phyloP scores from a whole-genome alignment of 1,140 invertebrate genomes.

The Aethina tumida region DNA sequence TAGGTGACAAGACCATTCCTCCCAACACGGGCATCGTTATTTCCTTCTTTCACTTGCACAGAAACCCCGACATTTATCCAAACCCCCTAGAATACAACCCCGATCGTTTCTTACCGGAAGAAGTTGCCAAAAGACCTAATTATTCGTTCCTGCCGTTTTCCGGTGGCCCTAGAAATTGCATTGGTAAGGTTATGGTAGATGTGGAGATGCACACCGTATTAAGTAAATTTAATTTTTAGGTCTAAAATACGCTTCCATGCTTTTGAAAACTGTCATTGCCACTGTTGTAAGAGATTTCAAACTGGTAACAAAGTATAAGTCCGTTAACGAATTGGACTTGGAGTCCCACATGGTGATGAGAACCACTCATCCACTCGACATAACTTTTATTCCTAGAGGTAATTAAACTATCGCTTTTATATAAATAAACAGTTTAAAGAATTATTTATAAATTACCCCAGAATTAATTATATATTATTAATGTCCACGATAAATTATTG shows the following conservation, averaged over 20 bases:
- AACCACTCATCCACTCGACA: too few species aligned
- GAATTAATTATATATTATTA: too few species aligned
- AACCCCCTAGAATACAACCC: slow-evolving; percentile 56
- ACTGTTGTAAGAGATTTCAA: neutral
- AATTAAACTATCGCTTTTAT: too few species aligned
- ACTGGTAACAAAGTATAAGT: too few species aligned
- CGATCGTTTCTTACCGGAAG: slow-evolving; percentile 49
- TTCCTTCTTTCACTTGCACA: slow-evolving; percentile 37
- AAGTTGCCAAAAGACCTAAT: slow-evolving; percentile 35
- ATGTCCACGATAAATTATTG: too few species aligned
- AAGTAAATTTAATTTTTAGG: slow-evolving; percentile 1
- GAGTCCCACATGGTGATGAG: too few species aligned
- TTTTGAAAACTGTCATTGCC: neutral
- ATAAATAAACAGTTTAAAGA: too few species aligned
- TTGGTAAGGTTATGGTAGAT: slow-evolving; percentile 32
- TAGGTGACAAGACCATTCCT: slow-evolving; percentile 10
- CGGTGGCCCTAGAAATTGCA: slow-evolving; percentile 51
- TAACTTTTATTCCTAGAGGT: too few species aligned
- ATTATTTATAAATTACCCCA: too few species aligned
- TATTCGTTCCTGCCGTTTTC: slow-evolving; percentile 51
- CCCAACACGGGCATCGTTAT: slow-evolving; percentile 22
- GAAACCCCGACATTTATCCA: slow-evolving; percentile 40
- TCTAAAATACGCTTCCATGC: neutral
- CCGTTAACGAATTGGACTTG: too few species aligned
- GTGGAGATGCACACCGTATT: neutral